These are phyloP conservation scores for Tetrax tetrax DNA, from an alignment of 2,113 vertebrate species.

Conservation along the genomic window DNA sequence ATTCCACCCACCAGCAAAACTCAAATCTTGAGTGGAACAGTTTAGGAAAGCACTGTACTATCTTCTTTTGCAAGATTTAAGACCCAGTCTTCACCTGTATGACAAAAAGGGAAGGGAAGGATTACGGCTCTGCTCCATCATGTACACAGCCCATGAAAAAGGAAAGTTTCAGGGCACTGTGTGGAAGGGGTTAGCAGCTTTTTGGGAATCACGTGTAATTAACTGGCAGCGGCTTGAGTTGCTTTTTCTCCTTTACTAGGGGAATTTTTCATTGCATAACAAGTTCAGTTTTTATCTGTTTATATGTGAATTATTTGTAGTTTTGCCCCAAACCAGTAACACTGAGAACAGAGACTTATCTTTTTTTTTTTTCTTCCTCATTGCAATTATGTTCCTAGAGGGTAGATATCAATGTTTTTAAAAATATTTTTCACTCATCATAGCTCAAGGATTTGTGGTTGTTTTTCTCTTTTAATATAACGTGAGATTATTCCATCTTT, in stretches of 20 bases:
- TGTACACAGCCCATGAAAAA: neutral
- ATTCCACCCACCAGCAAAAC: neutral
- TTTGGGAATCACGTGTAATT: neutral
- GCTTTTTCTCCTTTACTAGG: neutral
- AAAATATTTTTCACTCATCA: constrained; percentile 35
- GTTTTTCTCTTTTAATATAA: constrained; percentile 44
- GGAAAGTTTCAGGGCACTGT: neutral
- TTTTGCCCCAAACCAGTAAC: constrained; percentile 32
- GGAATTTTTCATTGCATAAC: neutral
- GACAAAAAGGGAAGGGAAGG: neutral
- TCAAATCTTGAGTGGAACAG: neutral
- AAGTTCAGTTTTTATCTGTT: neutral
- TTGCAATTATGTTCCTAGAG: neutral
- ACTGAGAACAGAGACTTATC: constrained; percentile 23
- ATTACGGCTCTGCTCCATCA: neutral
- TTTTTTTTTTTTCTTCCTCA: neutral
- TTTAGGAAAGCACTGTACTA: rapidly evolving
- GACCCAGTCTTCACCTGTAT: no score
- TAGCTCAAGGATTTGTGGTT: constrained; percentile 26
- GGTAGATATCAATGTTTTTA: neutral
- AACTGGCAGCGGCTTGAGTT: neutral
- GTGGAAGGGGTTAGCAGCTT: neutral
- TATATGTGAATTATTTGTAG: neutral
- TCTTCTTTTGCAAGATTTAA: neutral
- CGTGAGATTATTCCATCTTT: constrained; percentile 35